These are phyloP conservation scores for Stomatorhinus walkeri DNA, from an alignment of 2,797 vertebrate genomes.

Conservation along the genomic window DNA sequence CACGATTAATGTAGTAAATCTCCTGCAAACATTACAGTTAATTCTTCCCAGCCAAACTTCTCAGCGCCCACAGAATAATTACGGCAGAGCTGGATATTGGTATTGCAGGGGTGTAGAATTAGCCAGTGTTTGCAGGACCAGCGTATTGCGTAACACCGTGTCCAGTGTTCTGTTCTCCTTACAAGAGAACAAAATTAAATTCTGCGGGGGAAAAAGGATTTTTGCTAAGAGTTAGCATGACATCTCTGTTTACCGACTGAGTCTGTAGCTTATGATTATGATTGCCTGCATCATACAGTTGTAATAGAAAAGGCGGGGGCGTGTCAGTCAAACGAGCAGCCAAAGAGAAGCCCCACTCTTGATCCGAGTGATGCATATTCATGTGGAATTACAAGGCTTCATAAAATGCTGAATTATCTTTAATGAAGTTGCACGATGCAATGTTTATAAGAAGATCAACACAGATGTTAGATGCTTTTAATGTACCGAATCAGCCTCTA, in stretches of 20 bases:
- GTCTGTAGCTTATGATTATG: neutral
- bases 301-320: slow-evolving; percentile 42
- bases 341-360: slow-evolving; percentile 32
- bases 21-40: slow-evolving; percentile 50
- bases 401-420: slow-evolving; percentile 39
- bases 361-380: slow-evolving; percentile 46
- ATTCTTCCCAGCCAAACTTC: slow-evolving; percentile 22
- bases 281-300: slow-evolving; percentile 19
- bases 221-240: neutral
- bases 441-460: slow-evolving; percentile 38
- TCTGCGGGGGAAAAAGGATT: neutral
- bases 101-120: neutral
- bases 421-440: slow-evolving; percentile 33
- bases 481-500: slow-evolving; percentile 7
- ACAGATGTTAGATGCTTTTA: slow-evolving; percentile 40
- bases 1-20: slow-evolving; percentile 45
- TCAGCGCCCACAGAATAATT: neutral
- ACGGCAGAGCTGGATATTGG: too few species aligned
- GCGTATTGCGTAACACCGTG: neutral
- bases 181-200: neutral
- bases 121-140: neutral
- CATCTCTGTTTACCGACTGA: neutral
- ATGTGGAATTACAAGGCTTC: slow-evolving; percentile 45
- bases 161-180: neutral
- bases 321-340: slow-evolving; percentile 48